A percentile compares a stretch with the other conserved stretches of the same genome.
Conservation (phyloP, 2,113 vertebrate species). For the Triplophysa siluroides region DNA sequence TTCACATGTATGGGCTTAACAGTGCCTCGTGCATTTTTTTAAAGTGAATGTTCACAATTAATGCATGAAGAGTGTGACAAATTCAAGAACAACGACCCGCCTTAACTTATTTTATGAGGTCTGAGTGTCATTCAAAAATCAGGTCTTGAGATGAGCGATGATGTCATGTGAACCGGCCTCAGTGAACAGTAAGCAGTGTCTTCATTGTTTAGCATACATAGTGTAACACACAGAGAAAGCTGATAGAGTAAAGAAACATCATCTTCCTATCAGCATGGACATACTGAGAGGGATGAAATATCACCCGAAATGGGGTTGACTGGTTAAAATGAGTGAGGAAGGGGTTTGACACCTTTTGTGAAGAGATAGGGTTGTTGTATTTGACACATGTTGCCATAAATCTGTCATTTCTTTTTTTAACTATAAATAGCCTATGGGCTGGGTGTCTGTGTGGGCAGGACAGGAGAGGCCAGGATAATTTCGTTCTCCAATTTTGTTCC, state of each 20-base stretch:
- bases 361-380: not conserved
- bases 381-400: not conserved
- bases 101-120: not conserved
- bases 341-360: not conserved
- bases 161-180: constrained; percentile 55
- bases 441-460: not conserved
- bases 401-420: not conserved
- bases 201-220: constrained; percentile 39
- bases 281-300: not conserved
- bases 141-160: constrained; percentile 6
- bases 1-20: not conserved
- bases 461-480: not conserved
- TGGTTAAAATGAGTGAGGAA: not conserved
- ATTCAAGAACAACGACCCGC: not conserved
- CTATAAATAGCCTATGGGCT: not conserved
- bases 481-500: not conserved
- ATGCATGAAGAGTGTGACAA: not conserved
- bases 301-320: not conserved
- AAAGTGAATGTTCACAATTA: not conserved
- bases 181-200: not conserved
- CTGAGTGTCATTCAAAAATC: not conserved
- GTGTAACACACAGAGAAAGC: not conserved
- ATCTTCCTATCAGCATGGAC: not conserved
- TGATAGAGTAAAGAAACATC: not conserved
- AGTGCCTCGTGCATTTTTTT: not conserved